Percentiles rank a stretch among this genome's conserved stretches.
phyloP scores from a whole-genome alignment of 2,888 invertebrate genomes.

The Idaea dimidiata region DNA sequence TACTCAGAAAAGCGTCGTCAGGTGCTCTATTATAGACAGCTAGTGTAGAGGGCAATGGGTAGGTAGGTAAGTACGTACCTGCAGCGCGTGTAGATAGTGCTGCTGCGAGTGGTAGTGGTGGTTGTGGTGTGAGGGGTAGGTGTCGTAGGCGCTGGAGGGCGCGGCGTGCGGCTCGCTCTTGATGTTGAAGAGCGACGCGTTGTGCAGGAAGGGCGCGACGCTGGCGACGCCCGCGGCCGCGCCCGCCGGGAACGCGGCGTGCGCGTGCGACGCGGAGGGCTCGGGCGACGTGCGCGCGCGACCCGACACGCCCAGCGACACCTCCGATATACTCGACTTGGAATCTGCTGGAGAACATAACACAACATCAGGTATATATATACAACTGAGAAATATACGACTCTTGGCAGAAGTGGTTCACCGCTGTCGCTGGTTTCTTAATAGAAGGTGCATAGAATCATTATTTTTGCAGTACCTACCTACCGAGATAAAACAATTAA shows the following conservation, averaged over 20 bases:
- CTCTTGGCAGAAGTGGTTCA: too few species aligned
- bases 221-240: slow-evolving; percentile 43
- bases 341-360: slow-evolving; percentile 47
- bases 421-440: too few species aligned
- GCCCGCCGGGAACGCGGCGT: slow-evolving; percentile 46
- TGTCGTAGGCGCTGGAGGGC: slow-evolving; percentile 48
- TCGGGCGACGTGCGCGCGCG: slow-evolving; percentile 37
- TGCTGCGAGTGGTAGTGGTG: slow-evolving; percentile 71
- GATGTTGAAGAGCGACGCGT: slow-evolving; percentile 68
- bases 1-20: too few species aligned
- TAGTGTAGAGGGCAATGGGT: too few species aligned
- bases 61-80: slow-evolving; percentile 44
- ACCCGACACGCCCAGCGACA: slow-evolving; percentile 50
- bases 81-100: slow-evolving; percentile 80
- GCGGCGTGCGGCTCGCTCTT: slow-evolving; percentile 68
- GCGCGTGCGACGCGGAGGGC: slow-evolving; percentile 58
- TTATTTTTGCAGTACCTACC: too few species aligned
- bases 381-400: too few species aligned
- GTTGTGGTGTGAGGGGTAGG: slow-evolving; percentile 50
- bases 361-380: not conserved
- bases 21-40: too few species aligned
- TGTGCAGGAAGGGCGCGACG: slow-evolving; percentile 59
- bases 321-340: slow-evolving; percentile 70
- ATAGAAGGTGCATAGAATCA: too few species aligned
- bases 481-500: too few species aligned